A percentile compares a stretch with the other conserved stretches of the same genome.
These are phyloP conservation scores for Protonemura montana DNA, from an alignment of 2,888 invertebrate genomes.

Conservation along the genomic window DNA sequence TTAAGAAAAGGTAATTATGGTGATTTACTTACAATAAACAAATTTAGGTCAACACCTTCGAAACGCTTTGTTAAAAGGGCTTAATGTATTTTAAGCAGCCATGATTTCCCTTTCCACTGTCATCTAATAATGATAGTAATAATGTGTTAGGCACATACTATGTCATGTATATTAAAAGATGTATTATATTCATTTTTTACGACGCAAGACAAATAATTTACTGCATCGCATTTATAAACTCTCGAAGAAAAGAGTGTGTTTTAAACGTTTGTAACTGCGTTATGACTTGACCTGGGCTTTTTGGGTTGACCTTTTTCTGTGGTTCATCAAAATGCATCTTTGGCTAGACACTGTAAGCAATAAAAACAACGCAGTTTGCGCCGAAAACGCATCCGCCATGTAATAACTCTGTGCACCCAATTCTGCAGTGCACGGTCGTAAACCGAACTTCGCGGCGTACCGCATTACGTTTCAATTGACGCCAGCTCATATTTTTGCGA, in stretches of 20 bases:
- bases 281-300: constrained; percentile 15
- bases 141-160: not conserved
- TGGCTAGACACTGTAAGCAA: not conserved
- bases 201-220: constrained; percentile 33
- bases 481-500: not conserved
- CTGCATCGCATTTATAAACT: not conserved
- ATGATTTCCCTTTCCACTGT: not conserved
- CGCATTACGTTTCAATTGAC: not conserved
- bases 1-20: constrained; percentile 24
- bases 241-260: not conserved
- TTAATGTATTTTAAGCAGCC: constrained; percentile 25
- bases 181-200: constrained; percentile 18
- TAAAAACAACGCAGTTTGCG: constrained; percentile 14
- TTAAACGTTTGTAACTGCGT: constrained; percentile 17
- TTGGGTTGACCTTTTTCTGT: constrained; percentile 15
- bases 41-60: constrained; percentile 39
- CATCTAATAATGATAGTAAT: not conserved
- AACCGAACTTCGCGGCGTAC: not conserved
- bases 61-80: constrained; percentile 35
- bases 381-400: constrained; percentile 9
- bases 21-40: constrained; percentile 38
- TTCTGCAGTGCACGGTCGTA: constrained; percentile 14
- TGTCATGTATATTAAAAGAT: not conserved
- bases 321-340: constrained; percentile 30
- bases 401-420: not conserved